Conservation (phyloP, 1,140 invertebrate genomes). For the Phenacoccus solenopsis region DNA sequence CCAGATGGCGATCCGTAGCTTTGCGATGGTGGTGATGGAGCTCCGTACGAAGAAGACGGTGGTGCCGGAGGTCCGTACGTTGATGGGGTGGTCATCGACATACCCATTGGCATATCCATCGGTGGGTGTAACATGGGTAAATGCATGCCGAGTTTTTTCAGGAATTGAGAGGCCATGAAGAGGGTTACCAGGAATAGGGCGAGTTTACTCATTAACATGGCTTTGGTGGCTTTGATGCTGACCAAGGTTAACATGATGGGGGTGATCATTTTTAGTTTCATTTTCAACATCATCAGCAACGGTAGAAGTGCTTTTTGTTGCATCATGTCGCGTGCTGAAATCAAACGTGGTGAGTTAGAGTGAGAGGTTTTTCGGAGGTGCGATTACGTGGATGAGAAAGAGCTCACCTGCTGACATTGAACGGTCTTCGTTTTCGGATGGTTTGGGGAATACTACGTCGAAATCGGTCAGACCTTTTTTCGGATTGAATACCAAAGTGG, state of each 20-base stretch:
- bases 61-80: constrained; percentile 33
- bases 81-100: constrained; percentile 34
- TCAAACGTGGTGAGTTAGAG: neutral
- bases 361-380: neutral
- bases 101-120: constrained; percentile 57
- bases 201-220: constrained; percentile 65
- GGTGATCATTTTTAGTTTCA: constrained; percentile 70
- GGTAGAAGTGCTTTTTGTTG: constrained; percentile 72
- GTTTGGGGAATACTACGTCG: constrained; percentile 46
- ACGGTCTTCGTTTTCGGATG: constrained; percentile 21
- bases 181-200: constrained; percentile 63
- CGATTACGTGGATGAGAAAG: neutral
- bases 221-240: constrained; percentile 67
- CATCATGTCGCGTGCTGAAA: constrained; percentile 45
- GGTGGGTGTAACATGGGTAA: constrained; percentile 35
- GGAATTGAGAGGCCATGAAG: constrained; percentile 60
- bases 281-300: constrained; percentile 58
- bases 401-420: constrained; percentile 22
- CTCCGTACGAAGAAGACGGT: constrained; percentile 44
- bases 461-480: constrained; percentile 35
- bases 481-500: constrained; percentile 35
- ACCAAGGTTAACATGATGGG: constrained; percentile 64
- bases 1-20: constrained; percentile 38
- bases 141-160: constrained; percentile 44
- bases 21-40: constrained; percentile 32